Percentiles rank a stretch among this genome's conserved stretches.
Evolutionary conservation across 2,888 invertebrate genomes (phyloP).

Genomic region (Cephus nigrinus): DNA sequence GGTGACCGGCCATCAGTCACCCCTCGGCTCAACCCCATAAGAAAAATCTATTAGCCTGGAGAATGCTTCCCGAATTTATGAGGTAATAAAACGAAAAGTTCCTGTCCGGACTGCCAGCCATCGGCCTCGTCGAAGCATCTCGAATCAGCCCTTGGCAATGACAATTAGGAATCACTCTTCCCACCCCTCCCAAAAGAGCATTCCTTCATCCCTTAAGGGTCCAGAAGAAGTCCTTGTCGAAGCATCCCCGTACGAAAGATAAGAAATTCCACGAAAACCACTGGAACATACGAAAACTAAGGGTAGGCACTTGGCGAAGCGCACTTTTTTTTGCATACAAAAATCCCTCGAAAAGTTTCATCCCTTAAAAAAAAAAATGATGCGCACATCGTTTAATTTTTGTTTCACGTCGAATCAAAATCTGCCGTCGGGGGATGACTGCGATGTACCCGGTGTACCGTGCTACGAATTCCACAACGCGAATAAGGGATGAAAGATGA

Average conservation of each 20-base stretch:
- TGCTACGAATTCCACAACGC: no score
- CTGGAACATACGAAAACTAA: background rate
- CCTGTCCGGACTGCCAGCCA: background rate
- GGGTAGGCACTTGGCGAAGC: background rate
- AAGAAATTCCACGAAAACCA: background rate
- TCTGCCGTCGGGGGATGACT: no score
- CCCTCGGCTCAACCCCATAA: background rate
- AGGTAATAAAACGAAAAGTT: slow-evolving; percentile 1
- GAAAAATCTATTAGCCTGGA: slow-evolving; percentile 6
- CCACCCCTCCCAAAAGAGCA: background rate
- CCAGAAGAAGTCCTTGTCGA: background rate
- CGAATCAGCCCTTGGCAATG: background rate
- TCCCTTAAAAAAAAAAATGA: no score
- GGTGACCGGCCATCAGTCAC: background rate
- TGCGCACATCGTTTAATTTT: no score
- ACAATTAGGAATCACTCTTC: slow-evolving; percentile 3
- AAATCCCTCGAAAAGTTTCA: no score
- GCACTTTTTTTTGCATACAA: no score
- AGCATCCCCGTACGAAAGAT: background rate
- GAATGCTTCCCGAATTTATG: slow-evolving; percentile 1
- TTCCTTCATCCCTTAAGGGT: background rate
- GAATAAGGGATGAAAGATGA: no score
- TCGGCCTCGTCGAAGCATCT: background rate
- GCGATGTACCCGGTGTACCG: no score
- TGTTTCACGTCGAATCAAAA: no score